These are phyloP conservation scores for Semicossyphus pulcher DNA, from an alignment of 2,113 vertebrate species.

Conservation along the genomic window DNA sequence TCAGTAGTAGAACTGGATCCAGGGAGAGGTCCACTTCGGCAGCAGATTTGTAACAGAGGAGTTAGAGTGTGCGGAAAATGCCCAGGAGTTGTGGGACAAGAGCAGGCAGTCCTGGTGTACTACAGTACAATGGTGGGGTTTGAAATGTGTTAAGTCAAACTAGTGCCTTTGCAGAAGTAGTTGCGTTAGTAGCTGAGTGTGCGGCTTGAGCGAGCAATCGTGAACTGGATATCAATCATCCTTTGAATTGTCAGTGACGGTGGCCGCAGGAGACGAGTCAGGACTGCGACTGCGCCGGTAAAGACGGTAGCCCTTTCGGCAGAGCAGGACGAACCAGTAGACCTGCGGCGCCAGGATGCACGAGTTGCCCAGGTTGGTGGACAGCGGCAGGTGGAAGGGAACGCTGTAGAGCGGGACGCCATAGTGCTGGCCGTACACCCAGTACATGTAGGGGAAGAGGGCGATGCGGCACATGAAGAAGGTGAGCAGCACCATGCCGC, in stretches of 20 bases:
- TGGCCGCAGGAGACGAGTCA: constrained; percentile 7
- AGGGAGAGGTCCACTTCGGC: constrained; percentile 55
- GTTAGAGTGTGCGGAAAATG: constrained; percentile 58
- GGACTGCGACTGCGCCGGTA: constrained; percentile 80
- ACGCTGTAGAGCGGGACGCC: constrained; percentile 87
- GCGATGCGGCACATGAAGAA: constrained; percentile 95
- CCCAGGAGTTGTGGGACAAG: constrained; percentile 48
- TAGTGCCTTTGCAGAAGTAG: constrained; percentile 56
- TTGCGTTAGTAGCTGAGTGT: constrained; percentile 61
- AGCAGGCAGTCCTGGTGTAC: constrained; percentile 73
- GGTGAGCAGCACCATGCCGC: constrained; percentile 89
- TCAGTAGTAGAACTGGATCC: constrained; percentile 62
- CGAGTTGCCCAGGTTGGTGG: constrained; percentile 90
- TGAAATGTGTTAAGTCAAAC: constrained; percentile 36
- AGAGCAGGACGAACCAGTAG: constrained; percentile 97
- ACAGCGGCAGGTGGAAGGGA: constrained; percentile 90
- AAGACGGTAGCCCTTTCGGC: constrained; percentile 89
- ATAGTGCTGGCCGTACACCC: constrained; percentile 87
- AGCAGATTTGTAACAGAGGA: constrained; percentile 60
- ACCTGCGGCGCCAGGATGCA: constrained; percentile 94
- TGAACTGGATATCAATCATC: constrained; percentile 65
- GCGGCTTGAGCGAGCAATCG: constrained; percentile 47
- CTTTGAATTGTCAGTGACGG: constrained; percentile 60
- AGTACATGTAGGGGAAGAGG: constrained; percentile 98
- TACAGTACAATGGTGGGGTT: constrained; percentile 65